Evolutionary conservation across 2,797 vertebrate genomes (phyloP).

Genomic region (Pangasius macronema): DNA sequence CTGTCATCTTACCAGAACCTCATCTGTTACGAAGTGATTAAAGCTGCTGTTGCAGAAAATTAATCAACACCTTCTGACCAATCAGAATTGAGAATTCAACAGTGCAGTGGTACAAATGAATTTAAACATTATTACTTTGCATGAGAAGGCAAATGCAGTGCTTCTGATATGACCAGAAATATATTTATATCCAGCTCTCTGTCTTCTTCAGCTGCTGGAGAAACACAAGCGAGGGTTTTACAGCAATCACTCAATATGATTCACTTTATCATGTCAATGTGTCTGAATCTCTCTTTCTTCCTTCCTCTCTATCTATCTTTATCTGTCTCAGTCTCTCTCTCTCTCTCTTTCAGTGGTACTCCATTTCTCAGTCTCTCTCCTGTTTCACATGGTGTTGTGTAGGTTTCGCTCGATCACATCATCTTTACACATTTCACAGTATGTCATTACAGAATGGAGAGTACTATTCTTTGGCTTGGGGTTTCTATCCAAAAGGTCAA

Average conservation of each 20-base stretch:
- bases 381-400: constrained; percentile 2
- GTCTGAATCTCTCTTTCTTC: constrained; percentile 23
- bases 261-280: constrained; percentile 11
- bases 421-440: constrained; percentile 55
- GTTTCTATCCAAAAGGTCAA: constrained; percentile 5
- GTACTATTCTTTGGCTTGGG: constrained; percentile 57
- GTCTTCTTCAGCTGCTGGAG: constrained; percentile 8
- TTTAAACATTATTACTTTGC: neutral
- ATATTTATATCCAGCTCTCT: neutral
- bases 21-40: too few relatives aligned
- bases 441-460: constrained; percentile 50
- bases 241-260: constrained; percentile 16
- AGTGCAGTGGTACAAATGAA: neutral
- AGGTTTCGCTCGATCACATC: constrained; percentile 26
- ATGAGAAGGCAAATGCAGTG: neutral
- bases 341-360: constrained; percentile 1
- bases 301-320: constrained; percentile 40
- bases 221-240: neutral
- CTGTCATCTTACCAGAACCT: neutral
- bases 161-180: neutral
- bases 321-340: neutral
- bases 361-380: constrained; percentile 11
- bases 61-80: neutral
- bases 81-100: neutral
- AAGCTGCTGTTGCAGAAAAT: neutral